Evolutionary conservation across 2,113 vertebrate species (phyloP).

Genomic region (Silurus asotus): DNA sequence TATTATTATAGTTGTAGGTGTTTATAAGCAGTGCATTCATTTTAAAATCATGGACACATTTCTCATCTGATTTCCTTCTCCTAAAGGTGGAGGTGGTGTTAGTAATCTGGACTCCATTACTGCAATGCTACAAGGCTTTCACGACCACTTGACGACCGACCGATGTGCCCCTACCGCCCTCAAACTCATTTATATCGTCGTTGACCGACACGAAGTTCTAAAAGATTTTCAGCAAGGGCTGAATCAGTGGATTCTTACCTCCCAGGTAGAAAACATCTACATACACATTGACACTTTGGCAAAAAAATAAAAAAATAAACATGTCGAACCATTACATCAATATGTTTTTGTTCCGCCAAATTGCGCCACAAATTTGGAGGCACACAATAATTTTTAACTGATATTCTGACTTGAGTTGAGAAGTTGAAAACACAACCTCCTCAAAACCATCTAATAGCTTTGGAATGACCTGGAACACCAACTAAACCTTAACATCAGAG

Average conservation of each 20-base stretch:
- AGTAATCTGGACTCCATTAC: slow-evolving; percentile 34
- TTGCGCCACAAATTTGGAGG: neutral
- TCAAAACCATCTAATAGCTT: neutral
- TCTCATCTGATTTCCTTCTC: neutral
- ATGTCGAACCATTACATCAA: neutral
- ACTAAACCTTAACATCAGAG: neutral
- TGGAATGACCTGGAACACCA: neutral
- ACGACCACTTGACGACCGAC: slow-evolving; percentile 58
- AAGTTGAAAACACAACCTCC: neutral
- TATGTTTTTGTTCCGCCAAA: neutral
- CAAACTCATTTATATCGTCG: slow-evolving; percentile 58
- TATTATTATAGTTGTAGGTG: too few species aligned
- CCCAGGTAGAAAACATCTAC: slow-evolving; percentile 37
- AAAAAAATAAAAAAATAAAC: neutral
- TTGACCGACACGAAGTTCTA: slow-evolving; percentile 43
- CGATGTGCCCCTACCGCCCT: slow-evolving; percentile 34
- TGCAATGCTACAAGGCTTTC: slow-evolving; percentile 59
- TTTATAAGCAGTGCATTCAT: too few species aligned
- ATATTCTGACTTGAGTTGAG: neutral
- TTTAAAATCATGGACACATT: neutral
- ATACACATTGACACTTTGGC: neutral
- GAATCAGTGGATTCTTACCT: slow-evolving; percentile 45
- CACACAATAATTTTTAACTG: neutral
- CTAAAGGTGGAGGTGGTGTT: slow-evolving; percentile 58
- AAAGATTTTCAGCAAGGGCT: slow-evolving; percentile 51